Evolutionary conservation across 1,140 invertebrate genomes (phyloP).

Genomic region (Alviniconcha marisindica): DNA sequence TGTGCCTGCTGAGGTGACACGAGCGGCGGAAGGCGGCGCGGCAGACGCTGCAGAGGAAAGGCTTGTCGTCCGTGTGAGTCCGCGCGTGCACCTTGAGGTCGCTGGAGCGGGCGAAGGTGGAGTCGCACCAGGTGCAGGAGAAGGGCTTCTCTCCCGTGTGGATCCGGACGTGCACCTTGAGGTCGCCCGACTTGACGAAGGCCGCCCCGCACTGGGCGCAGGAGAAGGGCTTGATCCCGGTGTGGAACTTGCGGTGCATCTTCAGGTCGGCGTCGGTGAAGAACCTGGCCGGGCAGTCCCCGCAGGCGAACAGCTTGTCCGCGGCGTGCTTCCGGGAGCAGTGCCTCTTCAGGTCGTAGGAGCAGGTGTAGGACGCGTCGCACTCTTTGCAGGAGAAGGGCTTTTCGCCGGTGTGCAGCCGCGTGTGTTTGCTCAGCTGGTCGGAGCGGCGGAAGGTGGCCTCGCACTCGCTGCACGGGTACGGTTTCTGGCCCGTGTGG

Average conservation of each 20-base stretch:
- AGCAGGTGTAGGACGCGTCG: neutral
- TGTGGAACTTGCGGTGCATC: slow-evolving; percentile 16
- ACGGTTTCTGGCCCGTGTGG: neutral
- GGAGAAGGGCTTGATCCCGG: neutral
- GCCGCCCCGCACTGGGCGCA: neutral
- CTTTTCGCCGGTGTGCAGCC: neutral
- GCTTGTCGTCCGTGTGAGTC: neutral
- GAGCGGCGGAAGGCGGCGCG: neutral
- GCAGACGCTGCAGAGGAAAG: neutral
- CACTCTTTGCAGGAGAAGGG: neutral
- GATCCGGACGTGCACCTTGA: neutral
- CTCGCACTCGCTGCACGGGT: neutral
- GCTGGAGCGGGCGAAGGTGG: slow-evolving; percentile 15
- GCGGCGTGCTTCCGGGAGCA: neutral
- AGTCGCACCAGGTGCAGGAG: slow-evolving; percentile 28
- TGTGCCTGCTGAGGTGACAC: neutral
- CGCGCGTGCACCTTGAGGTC: slow-evolving; percentile 14
- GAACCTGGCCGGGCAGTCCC: slow-evolving; percentile 10
- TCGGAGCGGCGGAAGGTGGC: neutral
- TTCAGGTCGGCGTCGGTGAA: neutral
- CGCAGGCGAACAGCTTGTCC: slow-evolving; percentile 36
- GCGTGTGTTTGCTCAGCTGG: neutral
- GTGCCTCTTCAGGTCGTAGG: neutral
- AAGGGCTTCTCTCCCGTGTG: slow-evolving; percentile 29
- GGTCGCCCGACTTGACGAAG: neutral